A percentile compares a stretch with the other conserved stretches of the same genome.
phyloP scores from a whole-genome alignment of 2,113 vertebrate species.

The Beaufortia kweichowensis region DNA sequence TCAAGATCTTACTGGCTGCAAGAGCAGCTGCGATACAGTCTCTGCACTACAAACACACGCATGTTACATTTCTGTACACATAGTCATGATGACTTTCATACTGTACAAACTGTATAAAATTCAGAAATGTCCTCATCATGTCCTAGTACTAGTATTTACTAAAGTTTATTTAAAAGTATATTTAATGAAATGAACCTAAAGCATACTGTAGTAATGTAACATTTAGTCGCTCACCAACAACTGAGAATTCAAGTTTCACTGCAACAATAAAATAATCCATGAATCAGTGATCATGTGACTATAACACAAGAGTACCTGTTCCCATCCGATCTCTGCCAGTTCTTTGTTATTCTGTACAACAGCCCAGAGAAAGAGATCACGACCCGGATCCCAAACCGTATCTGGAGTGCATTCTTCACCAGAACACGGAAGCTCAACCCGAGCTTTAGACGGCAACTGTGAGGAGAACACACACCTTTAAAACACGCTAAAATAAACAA shows the following conservation, averaged over 20 bases:
- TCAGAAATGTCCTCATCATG: too few relatives aligned
- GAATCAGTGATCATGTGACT: not conserved
- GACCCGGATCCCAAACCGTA: slow-evolving; percentile 68
- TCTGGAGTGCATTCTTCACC: slow-evolving; percentile 19
- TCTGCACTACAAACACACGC: slow-evolving; percentile 63
- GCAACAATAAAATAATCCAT: too few relatives aligned
- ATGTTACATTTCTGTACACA: too few relatives aligned
- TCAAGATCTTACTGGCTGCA: slow-evolving; percentile 92
- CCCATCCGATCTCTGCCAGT: slow-evolving; percentile 90
- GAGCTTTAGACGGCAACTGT: slow-evolving; percentile 59
- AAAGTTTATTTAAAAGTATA: too few relatives aligned
- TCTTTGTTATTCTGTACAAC: slow-evolving; percentile 87
- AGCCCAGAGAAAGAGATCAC: slow-evolving; percentile 93
- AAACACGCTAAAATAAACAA: too few relatives aligned
- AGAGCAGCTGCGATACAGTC: slow-evolving; percentile 84
- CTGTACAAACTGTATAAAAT: too few relatives aligned
- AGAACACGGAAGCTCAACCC: not conserved
- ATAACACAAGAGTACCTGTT: slow-evolving; percentile 87
- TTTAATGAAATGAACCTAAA: too few relatives aligned
- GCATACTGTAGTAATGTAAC: too few relatives aligned
- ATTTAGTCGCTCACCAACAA: too few relatives aligned
- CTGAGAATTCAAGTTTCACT: too few relatives aligned
- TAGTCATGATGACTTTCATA: not conserved
- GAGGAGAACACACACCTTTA: not conserved
- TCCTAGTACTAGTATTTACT: too few relatives aligned